Base-by-base conservation (phyloP, 2,797 vertebrate genomes). In the Borostomias antarcticus region DNA sequence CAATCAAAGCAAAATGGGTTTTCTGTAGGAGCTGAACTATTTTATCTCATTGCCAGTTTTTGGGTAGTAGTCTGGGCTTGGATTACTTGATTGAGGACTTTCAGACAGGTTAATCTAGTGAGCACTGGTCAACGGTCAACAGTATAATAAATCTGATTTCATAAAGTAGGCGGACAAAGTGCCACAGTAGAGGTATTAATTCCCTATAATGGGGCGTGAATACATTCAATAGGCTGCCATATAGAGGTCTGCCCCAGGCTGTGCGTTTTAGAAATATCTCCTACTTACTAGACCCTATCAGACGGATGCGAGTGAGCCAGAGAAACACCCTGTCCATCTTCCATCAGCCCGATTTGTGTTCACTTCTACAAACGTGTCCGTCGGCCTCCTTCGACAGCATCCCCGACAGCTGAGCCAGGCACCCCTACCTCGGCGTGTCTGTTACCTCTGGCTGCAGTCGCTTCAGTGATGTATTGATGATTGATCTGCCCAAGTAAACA, bases 131-230 rank as follows among this genome's bases (percentile, higher is more conserved):
- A 57, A 25, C 35, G 32, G 6, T 21, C 58, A 37, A 37, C 35
- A 11, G 7, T 25, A 43, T 59, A 17, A 19, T 26, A 17, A 13
- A 26, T 0, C 21, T 59, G 23, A 4, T 2, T 62, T 21, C 6
- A 62, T 74, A 26, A 80, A 25, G 52, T 67, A 19, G 50, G 64
- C 72, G 32, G 60, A 32, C 68, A 68, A 8, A 48, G 33, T 25
- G 58, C 51, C 78, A 84, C 82, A 48, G 70, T 77, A 50, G 2
- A 19, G 28, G 52, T 11, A 37, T 48, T 11, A 15, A 25, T 47
- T 32, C 64, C 17, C 60, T 35, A 76, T 30, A 21, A 6, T 37
- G 58, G 26, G 21, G 30, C 51, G 56, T 19, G 29, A 26, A 13
- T 28, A 1, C 0, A 50, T 23, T 65, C 33, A 21, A 2, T 2